A percentile compares a stretch with the other conserved stretches of the same genome.
Conservation (phyloP, 2,797 vertebrate species). For the Miopithecus talapoin region DNA sequence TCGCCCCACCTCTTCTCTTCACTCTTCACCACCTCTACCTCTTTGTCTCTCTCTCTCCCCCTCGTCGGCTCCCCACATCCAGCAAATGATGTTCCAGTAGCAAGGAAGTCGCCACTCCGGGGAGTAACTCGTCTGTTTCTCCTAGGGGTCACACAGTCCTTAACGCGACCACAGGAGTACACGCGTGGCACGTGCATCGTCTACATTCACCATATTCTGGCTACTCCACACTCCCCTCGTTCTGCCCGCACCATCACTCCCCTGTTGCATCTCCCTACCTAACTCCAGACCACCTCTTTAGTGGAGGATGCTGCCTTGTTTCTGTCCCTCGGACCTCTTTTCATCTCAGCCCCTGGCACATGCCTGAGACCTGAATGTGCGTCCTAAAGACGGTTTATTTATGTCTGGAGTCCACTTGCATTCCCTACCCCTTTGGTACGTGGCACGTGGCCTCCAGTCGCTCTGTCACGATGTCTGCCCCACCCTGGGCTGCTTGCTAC, state of each 20-base stretch:
- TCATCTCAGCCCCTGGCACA: background rate
- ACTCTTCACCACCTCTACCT: background rate
- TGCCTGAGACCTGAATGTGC: background rate
- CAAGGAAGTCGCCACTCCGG: fast-evolving
- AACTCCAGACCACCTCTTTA: background rate
- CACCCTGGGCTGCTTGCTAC: background rate
- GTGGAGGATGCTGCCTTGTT: background rate
- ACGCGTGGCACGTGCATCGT: fast-evolving
- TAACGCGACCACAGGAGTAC: background rate
- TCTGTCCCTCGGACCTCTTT: background rate
- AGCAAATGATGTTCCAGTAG: background rate
- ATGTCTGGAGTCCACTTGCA: background rate
- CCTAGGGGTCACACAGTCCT: background rate
- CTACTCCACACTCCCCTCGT: background rate
- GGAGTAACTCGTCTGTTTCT: background rate
- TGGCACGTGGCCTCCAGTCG: background rate
- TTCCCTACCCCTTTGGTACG: background rate
- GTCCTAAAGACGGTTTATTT: background rate
- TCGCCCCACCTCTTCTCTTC: background rate
- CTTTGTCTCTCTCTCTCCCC: background rate
- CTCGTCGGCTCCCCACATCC: background rate
- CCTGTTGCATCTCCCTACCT: fast-evolving
- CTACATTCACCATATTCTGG: background rate
- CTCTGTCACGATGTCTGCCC: background rate
- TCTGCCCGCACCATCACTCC: too few relatives aligned